Base-by-base conservation (phyloP, 2,888 invertebrate genomes). In the Dasysyrphus albostriatus region DNA sequence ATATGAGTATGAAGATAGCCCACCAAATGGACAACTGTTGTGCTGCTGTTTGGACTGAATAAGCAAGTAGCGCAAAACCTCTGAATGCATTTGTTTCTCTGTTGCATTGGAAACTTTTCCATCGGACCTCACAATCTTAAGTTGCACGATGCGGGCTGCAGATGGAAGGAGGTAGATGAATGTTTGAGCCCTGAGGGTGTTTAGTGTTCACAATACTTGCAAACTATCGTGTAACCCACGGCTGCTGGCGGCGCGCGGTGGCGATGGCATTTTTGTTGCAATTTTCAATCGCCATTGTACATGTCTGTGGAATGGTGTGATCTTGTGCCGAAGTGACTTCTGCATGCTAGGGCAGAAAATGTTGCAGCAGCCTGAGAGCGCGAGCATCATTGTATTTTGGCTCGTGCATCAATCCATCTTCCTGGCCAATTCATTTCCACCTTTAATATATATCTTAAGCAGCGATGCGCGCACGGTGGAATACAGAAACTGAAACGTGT, bases 391-490 rank as follows among this genome's bases (percentile, higher is more conserved):
- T 78, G 85, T 82, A 70, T 63, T 74, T 56, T 82, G 82, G 78
- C 69, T 85, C 78, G 78, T 78, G 82, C 78, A 87, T 87, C 87
- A 87, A 87, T 87, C 87, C 74, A 74, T 67, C 78, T 63, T 72
- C 72, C 82, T 78, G 78, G 72, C 83, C 82, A 83, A 87, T 82
- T 87, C 87, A 87, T 87, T 87, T 78, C 78, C 82, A 83, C 87
- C 77, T 78, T 59, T 72, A 78, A 87, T 82, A 56, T 32, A 29
- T 80, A 69, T 42, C 42, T 42, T 29, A n/a, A 29, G 29, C 58
- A 73, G 39, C 16, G 56, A 54, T 49, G 65, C 12, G 65, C 12
- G 54, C 56, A 37, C 49, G 58, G 37, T 37, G 37, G 24, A 67
- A 51, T 51, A 37, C 10, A 51, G 4, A 67, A 51, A 49, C n/a